Conservation (phyloP, 2,888 invertebrate genomes). For the Meta bourneti region DNA sequence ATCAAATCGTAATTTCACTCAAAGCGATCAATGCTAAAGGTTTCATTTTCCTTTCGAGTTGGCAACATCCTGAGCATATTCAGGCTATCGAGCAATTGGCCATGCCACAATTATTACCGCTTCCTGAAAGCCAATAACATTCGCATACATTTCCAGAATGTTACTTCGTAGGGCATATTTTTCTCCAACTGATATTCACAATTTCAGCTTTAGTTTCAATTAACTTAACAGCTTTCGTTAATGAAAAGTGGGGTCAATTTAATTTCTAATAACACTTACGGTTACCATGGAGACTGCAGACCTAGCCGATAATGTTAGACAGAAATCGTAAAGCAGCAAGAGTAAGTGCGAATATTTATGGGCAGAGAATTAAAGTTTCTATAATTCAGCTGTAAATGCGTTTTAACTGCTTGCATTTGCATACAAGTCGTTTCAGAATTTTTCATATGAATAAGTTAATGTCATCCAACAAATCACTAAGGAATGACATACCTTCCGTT, state of each 20-base stretch:
- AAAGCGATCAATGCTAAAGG: too few species aligned
- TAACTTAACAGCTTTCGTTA: conserved; percentile 61
- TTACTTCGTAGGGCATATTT: neutral
- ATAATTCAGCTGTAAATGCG: neutral
- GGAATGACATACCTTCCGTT: too few species aligned
- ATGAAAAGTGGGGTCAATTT: conserved; percentile 49
- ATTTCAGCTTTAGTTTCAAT: conserved; percentile 55
- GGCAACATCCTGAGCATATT: neutral
- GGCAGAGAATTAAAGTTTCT: neutral
- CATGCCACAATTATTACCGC: neutral
- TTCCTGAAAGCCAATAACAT: conserved; percentile 1
- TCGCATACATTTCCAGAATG: neutral
- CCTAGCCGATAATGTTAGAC: conserved; percentile 16
- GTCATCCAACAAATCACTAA: neutral
- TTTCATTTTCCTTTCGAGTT: neutral
- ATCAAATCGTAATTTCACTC: too few species aligned
- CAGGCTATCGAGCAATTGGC: neutral
- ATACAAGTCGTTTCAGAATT: neutral
- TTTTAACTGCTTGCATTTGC: neutral
- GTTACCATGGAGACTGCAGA: conserved; percentile 38
- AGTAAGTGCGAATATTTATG: neutral
- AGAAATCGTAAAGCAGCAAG: neutral
- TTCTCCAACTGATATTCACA: conserved; percentile 15
- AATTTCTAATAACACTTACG: conserved; percentile 34
- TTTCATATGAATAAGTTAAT: neutral